Base-by-base conservation (phyloP, 2,888 invertebrate species). In the Leucophenga maculata region DNA sequence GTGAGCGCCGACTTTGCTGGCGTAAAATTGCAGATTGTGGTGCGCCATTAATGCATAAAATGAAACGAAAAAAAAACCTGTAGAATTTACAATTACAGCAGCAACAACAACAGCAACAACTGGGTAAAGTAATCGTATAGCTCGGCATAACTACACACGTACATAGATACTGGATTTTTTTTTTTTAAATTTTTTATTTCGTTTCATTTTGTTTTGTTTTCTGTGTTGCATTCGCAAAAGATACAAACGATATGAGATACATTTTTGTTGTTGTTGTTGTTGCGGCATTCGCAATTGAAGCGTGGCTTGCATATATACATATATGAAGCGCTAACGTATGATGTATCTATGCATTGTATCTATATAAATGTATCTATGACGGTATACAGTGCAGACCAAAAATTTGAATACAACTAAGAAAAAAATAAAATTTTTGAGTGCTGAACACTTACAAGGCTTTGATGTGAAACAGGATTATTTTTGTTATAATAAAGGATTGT, bases 1-100 rank as follows among this genome's bases (percentile, higher is more conserved):
- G 39, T 39, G 39, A 11, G 39, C 39, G 39, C 39, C 39, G 11
- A 39, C 39, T 50, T 50, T 50, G 48, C 70, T 80, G 82, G 80
- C 80, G 80, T 80, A 80, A 80, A 80, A 82, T 80, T 80, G 80
- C 80, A 74, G 71, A 75, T 74, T 72, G 59, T 73, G 69, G 71
- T 70, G 64, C 68, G 73, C 79, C 77, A 81, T 79, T 78, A 80
- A 78, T 80, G 80, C 78, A 80, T 76, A 77, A 78, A 78, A 78
- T 69, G 31, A 50, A 3, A 50, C n/a, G 2, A 57, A 57, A 32
- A 57, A 16, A 60, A 82, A 82, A 80, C 80, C 82, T 80, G 80
- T 80, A 82, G 82, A 80, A 80, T 80, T 80, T 77, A 79, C 80
- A 82, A 80, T 78, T 80, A 77, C 79, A 80, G 70, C 73, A 77